These are phyloP conservation scores for Planococcus citri DNA, from an alignment of 1,140 invertebrate species.

Conservation along the genomic window DNA sequence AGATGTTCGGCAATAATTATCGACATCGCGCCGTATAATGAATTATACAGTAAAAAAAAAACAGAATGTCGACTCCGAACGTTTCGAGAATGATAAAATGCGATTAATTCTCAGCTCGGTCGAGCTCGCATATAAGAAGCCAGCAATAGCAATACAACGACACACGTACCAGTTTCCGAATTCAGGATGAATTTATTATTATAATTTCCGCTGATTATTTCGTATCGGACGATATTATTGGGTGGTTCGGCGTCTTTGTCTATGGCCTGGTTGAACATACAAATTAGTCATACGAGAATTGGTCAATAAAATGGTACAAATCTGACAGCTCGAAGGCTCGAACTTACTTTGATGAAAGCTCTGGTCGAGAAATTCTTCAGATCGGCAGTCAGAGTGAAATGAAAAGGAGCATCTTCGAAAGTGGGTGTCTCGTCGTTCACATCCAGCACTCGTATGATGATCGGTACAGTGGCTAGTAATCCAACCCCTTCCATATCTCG, in stretches of 20 bases:
- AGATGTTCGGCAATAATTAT: too few relatives aligned
- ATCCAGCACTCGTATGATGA: constrained; percentile 63
- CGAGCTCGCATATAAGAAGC: too few relatives aligned
- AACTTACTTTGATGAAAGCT: constrained; percentile 48
- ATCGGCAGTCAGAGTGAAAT: constrained; percentile 64
- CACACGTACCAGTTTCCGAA: constrained; percentile 52
- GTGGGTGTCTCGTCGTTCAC: constrained; percentile 76
- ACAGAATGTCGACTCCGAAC: not conserved
- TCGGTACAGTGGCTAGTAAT: constrained; percentile 51
- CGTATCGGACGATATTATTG: constrained; percentile 74
- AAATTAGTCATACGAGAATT: not conserved
- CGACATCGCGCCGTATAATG: too few relatives aligned
- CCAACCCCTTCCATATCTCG: constrained; percentile 71
- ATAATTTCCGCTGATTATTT: constrained; percentile 65
- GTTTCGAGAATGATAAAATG: not conserved
- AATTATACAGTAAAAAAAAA: not conserved
- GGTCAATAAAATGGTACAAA: not conserved
- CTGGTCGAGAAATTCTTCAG: constrained; percentile 54
- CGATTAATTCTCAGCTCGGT: too few relatives aligned
- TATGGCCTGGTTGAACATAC: constrained; percentile 42
- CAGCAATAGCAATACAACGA: too few relatives aligned
- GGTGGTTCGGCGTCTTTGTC: constrained; percentile 72
- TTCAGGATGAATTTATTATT: constrained; percentile 67
- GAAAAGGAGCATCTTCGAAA: constrained; percentile 66
- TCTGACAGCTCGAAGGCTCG: too few relatives aligned